Base-by-base conservation (phyloP, 30 jellyfish, hydroid and myxozoan genomes). In the Turritopsis dohrnii region DNA sequence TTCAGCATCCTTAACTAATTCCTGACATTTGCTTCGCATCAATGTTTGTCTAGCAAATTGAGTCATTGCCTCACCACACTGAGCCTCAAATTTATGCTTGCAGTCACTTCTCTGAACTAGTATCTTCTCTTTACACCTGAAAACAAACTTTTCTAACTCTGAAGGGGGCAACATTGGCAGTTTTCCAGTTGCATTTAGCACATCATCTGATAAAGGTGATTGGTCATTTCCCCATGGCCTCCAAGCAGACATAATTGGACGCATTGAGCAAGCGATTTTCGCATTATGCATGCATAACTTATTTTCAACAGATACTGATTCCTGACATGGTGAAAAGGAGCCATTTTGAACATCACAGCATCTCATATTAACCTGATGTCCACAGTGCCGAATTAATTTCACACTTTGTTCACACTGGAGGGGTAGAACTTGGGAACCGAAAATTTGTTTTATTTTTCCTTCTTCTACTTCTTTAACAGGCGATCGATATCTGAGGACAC, bases 111-210 rank as follows among this genome's bases (percentile, higher is more conserved):
- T 28, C 53, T 76, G 76, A 28, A 76, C 75, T 18, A 9, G 13
- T 28, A 76, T 52, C 28, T 17, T 76, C n/a, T 76, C 76, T 21
- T 76, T 76, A 54, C 84, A 76, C 19, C 28, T 76, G 28, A 26
- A 16, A 23, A 76, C 77, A 76, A 28, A 20, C 69, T 24, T 66
- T 22, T 22, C 76, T n/a, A 66, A n/a, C 76, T 66, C 71, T 1
- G 65, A 18, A 4, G 84, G 76, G 13, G 76, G 84, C 24, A 17
- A 8, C 18, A 28, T 28, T n/a, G 26, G 69, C 1, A 77, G 77
- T 28, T 54, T 21, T 3, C 28, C 21, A 29, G 28, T 25, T 18
- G 28, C 28, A 22, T 25, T 22, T 22, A 72, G 53, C 1, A 72
- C 81, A 9, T 17, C 76, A 18, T 22, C 22, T 22, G 28, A 19